Base-by-base conservation (phyloP, 1,140 invertebrate species). In the Proctacanthus coquilletti region DNA sequence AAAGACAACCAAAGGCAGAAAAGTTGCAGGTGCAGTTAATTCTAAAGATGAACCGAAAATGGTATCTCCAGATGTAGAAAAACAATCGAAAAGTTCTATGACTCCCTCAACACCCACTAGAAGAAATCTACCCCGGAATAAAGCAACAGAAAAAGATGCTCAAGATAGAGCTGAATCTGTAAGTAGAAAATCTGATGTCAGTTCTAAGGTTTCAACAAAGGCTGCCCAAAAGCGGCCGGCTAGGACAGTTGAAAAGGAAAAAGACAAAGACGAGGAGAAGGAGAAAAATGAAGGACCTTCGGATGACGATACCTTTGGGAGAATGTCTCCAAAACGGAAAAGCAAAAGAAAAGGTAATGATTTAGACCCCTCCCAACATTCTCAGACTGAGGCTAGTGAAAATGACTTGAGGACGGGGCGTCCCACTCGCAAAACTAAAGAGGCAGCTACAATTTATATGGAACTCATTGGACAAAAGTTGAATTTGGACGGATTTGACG, bases 361-460 rank as follows among this genome's bases (percentile, higher is more conserved):
- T 0, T 18, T 11, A 29, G 25, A 25, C n/a, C 21, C 11, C 9
- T 30, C 37, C 1, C 17, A 45, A 35, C 36, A 29, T 8, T 21
- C 30, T 15, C 39, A 34, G 31, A 49, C 36, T 19, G 21, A 45
- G 13, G 37, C 43, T 18, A 15, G 43, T n/a, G 42, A 49, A 27
- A 47, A 43, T 42, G 31, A 44, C n/a, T 45, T 49, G 0, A 51
- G 56, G 31, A 57, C 18, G 21, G 49, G 52, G 31, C 46, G 78
- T 27, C 77, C 77, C 0, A 68, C 70, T 2, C 63, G 80, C 25
- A 82, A 78, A 54, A 80, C 77, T 4, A 83, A 81, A 53, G 77
- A 80, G 60, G 76, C 75, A 34, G 78, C 78, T 11, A 68, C 77
- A 14, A 69, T 80, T 18, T 82, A 77, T 42, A 77, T 82, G 73